Base-by-base conservation (phyloP, 2,113 vertebrate species). In the Arvicanthis niloticus region DNA sequence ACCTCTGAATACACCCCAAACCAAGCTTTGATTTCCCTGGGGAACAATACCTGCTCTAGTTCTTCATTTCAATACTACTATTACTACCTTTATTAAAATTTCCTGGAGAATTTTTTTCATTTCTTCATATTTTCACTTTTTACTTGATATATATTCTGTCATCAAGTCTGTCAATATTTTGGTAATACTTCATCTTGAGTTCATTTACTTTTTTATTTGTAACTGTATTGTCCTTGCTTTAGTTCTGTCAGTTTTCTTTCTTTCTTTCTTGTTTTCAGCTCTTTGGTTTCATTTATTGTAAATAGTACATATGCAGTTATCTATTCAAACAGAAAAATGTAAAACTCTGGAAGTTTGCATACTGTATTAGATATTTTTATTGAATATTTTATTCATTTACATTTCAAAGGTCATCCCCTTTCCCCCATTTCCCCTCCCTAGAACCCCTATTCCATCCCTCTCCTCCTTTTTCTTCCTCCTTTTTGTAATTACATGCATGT, bases 281-380 rank as follows among this genome's bases (percentile, higher is more conserved):
- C 60, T 9, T 48, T 91, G 22, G 11, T 56, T 34, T 40, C 3
- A 56, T 65, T 95, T 91, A 82, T 82, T 92, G 67, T 60, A 22
- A 92, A 58, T 12, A 89, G 5, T 84, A 82, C 45, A 22, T 73
- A 62, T 40, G 3, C 34, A 48, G 2, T 12, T 58, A 89, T 19
- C 31, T 26, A 81, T 91, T 91, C 40, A 93, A 91, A 60, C 10
- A 89, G n/a, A 85, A 85, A 85, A 45, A 31, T 65, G 0, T 29
- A 91, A 91, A 89, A 76, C 58, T 70, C 31, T 92, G 82, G 5
- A 85, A 91, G 48, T 56, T 81, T 91, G 76, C 7, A 92, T 15
- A 90, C 22, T 65, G 42, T 85, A 65, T 31, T 65, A 85, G 60
- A 85, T 62, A 65, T 5, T 31, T 65, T 21, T 65, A 45, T 26